Conservation (phyloP, 2,797 vertebrate genomes). For the Ciconia nigra region DNA sequence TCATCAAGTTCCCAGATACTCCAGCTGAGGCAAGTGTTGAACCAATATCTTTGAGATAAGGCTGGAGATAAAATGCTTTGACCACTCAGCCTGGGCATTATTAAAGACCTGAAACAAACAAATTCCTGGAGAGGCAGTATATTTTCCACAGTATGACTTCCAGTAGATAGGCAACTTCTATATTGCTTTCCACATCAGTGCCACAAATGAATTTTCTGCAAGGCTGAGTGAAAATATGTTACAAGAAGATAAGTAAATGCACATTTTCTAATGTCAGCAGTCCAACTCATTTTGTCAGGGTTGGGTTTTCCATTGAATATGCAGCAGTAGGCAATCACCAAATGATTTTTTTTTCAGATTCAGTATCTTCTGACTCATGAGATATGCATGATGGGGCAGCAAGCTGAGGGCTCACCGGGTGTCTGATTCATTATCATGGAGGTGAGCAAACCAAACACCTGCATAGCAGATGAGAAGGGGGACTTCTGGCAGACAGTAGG, state of each 20-base stretch:
- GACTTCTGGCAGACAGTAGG: conserved; percentile 25
- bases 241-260: not conserved
- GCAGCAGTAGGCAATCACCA: not conserved
- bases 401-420: not conserved
- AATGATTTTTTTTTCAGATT: not conserved
- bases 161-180: not conserved
- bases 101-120: conserved; percentile 6
- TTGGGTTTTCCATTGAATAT: not conserved
- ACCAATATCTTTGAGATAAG: not conserved
- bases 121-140: not conserved
- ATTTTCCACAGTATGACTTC: not conserved
- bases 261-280: not conserved
- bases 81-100: not conserved
- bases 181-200: not conserved
- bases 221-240: not conserved
- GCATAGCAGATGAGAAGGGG: conserved; percentile 37
- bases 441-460: conserved; percentile 18
- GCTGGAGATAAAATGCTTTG: conserved; percentile 21
- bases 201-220: not conserved
- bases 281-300: not conserved
- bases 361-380: not conserved
- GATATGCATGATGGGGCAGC: not conserved
- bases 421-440: not conserved
- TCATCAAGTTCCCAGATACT: not conserved
- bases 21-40: not conserved